Base-by-base conservation (phyloP, 2,797 vertebrate species). In the Artibeus lituratus region DNA sequence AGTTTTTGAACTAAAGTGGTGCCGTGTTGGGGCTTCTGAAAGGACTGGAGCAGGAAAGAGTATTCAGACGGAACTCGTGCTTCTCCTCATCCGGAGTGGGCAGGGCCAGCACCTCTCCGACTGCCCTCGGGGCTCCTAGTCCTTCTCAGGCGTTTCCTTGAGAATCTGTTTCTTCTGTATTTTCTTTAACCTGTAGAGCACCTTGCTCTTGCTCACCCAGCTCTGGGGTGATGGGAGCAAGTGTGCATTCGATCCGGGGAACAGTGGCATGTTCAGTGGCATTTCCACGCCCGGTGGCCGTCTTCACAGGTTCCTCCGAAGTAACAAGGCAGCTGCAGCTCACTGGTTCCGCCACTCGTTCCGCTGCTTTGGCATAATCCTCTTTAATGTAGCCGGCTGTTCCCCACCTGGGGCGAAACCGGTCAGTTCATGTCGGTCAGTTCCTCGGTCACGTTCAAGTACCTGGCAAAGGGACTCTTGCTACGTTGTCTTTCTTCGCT, bases 111-210 rank as follows among this genome's bases (percentile, higher is more conserved):
- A 99, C 98, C 84, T 98, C 99, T 7, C 99, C 99, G 78, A 99
- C 95, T 67, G 99, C 99, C 96, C 99, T 97, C 12, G 98, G 7
- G 97, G 97, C 0, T 99, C 99, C 37, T 99, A 98, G 97, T 99
- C 99, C 95, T 97, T 97, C 35, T 99, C 99, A 0, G 98, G 99
- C 97, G 96, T 99, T 97, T 99, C 99, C 97, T 99, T 99, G 77
- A 99, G 98, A 97, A 99, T 99, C 98, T 99, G 99, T 98, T 99
- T 99, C 98, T 99, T 99, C 86, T 99, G 99, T 97, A 99, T 99
- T 98, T 99, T 99, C 98, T 99, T 99, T 98, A 99, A 98, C 98
- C 99, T 99, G 83, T 35, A 99, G 97, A 99, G 99, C 99, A 97
- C 99, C 99, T 97, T 99, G 98, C 97, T 99, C 99, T 97, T 99